phyloP scores from a whole-genome alignment of 2,888 invertebrate species.

The Amitus sp. region DNA sequence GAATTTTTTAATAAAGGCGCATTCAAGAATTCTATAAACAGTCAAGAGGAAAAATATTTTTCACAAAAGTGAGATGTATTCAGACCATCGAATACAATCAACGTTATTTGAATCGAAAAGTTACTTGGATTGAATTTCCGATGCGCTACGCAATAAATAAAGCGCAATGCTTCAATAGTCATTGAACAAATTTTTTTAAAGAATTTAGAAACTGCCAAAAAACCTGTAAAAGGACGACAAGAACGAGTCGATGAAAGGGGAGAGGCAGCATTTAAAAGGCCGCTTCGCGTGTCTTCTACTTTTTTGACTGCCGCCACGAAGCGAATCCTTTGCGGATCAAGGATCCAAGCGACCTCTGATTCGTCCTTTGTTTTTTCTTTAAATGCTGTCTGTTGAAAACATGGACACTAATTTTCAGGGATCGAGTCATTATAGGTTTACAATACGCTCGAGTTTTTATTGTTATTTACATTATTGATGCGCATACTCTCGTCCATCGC shows the following conservation, averaged over 20 bases:
- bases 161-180: background rate
- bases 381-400: background rate
- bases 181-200: too few relatives aligned
- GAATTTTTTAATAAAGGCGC: too few relatives aligned
- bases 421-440: too few relatives aligned
- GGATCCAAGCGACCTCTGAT: background rate
- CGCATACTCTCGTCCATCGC: background rate
- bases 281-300: too few relatives aligned
- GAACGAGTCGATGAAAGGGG: slow-evolving; percentile 25
- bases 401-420: background rate
- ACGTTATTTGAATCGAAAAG: too few relatives aligned
- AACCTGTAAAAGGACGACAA: too few relatives aligned
- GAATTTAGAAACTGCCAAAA: too few relatives aligned
- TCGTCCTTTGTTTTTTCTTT: background rate
- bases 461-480: slow-evolving; percentile 6
- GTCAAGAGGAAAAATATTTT: too few relatives aligned
- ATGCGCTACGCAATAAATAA: slow-evolving; percentile 31
- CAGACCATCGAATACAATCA: too few relatives aligned
- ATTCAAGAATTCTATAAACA: too few relatives aligned
- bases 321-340: background rate
- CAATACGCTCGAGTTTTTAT: slow-evolving; percentile 4
- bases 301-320: background rate
- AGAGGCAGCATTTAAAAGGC: slow-evolving; percentile 15
- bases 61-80: too few relatives aligned
- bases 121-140: too few relatives aligned